These are phyloP conservation scores for Phocides pigmalion DNA, from an alignment of 1,140 invertebrate species.

Conservation along the genomic window DNA sequence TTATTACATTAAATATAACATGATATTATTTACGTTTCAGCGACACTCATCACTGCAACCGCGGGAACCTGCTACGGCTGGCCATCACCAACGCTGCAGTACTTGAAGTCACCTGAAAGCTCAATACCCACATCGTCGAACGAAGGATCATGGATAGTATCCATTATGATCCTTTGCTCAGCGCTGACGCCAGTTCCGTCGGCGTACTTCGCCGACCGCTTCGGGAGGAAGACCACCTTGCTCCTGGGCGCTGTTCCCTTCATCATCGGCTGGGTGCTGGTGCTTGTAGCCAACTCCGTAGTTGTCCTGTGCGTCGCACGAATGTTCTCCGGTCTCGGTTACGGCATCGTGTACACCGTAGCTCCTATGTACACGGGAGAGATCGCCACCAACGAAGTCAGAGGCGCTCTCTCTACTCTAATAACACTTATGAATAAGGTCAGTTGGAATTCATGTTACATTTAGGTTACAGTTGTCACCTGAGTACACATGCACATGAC, in stretches of 20 bases:
- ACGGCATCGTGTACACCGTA: slow-evolving; percentile 87
- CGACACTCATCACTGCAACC: slow-evolving; percentile 81
- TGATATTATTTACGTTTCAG: slow-evolving; percentile 57
- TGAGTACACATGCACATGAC: slow-evolving; percentile 30
- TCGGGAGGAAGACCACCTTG: slow-evolving; percentile 88
- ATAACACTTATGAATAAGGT: slow-evolving; percentile 87
- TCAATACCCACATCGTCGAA: slow-evolving; percentile 81
- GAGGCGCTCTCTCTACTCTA: slow-evolving; percentile 88
- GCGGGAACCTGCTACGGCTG: slow-evolving; percentile 84
- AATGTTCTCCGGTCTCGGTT: slow-evolving; percentile 87
- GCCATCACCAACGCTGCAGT: slow-evolving; percentile 85
- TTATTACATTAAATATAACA: no score
- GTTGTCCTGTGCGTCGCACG: slow-evolving; percentile 82
- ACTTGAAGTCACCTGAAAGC: slow-evolving; percentile 74
- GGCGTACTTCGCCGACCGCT: slow-evolving; percentile 77
- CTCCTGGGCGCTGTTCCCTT: slow-evolving; percentile 86
- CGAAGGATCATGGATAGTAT: slow-evolving; percentile 87
- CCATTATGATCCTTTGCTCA: slow-evolving; percentile 83
- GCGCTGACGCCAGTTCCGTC: slow-evolving; percentile 77
- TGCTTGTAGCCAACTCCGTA: slow-evolving; percentile 83
- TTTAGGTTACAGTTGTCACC: slow-evolving; percentile 29
- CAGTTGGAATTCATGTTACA: slow-evolving; percentile 42
- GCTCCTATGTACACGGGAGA: slow-evolving; percentile 88
- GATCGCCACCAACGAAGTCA: slow-evolving; percentile 87
- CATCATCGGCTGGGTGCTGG: slow-evolving; percentile 87